Base-by-base conservation (phyloP, 1,140 invertebrate genomes). In the Anoplophora glabripennis region DNA sequence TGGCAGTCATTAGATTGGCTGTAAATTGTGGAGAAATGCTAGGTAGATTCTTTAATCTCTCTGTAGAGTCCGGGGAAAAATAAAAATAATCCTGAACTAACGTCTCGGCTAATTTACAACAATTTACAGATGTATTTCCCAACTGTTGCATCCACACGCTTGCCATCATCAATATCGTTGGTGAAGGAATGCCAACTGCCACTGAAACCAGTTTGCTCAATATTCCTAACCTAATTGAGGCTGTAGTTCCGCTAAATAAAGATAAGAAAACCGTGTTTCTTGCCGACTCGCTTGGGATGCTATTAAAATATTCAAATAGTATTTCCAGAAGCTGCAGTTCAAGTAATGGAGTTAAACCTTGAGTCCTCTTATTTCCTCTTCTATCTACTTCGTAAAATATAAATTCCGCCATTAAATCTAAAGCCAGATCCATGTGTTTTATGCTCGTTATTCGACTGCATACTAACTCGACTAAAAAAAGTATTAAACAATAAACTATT, bases 81-180 rank as follows among this genome's bases (percentile, higher is more conserved):
- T 85, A 81, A 66, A 92, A 89, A 69, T 90, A 90, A 72, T 93
- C 89, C 56, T 85, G 81, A n/a, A 92, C 83, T 35, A 93, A 76
- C 59, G 85, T 86, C 60, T 86, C 83, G 1, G 87, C 89, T 5
- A 92, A 77, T 71, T 85, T 84, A 4, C 89, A 77, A 44, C 86
- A 87, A 28, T 85, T 81, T 0, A 76, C 17, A 0, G 88, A 89
- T n/a, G 87, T 89, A 51, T 88, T 89, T 8, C 89, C 86, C 54
- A 89, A 79, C 70, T 92, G 89, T 74, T 92, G 89, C 75, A 92
- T 84, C 86, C 89, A 90, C n/a, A 89, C 87, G 57, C 89, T 89
- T 15, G 89, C 84, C 1, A 88, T 88, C 49, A 85, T 82, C 11
- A 93, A 72, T 1, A 92, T 83, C 15, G 85, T 81, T 8, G 84